Percentiles rank a stretch among this genome's conserved stretches.
phyloP scores from a whole-genome alignment of 2,888 invertebrate species.

The Crepidodera aurea region DNA sequence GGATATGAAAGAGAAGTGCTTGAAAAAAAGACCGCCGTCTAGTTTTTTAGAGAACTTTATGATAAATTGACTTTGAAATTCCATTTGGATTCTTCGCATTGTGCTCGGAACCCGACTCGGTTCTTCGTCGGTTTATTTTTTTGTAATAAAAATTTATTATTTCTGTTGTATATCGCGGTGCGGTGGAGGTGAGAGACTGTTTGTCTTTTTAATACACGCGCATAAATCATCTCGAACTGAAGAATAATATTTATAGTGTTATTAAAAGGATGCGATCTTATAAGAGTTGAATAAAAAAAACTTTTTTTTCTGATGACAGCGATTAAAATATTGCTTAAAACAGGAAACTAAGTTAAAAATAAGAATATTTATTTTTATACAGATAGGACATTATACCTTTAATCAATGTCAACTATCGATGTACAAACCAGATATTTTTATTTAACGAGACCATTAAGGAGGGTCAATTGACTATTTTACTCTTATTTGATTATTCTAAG shows the following conservation, averaged over 20 bases:
- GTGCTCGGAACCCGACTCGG: slow-evolving; percentile 53
- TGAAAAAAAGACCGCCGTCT: slow-evolving; percentile 43
- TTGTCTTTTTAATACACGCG: slow-evolving; percentile 32
- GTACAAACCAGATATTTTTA: too few relatives aligned
- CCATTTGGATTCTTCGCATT: slow-evolving; percentile 59
- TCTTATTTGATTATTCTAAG: too few relatives aligned
- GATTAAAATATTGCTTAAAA: neutral
- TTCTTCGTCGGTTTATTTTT: slow-evolving; percentile 29
- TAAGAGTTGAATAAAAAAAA: neutral
- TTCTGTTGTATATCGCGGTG: slow-evolving; percentile 25
- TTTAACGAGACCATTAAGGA: too few relatives aligned
- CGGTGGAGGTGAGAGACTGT: slow-evolving; percentile 34
- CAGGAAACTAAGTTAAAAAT: too few relatives aligned
- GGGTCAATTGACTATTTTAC: too few relatives aligned
- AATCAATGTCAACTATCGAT: too few relatives aligned
- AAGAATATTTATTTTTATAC: too few relatives aligned
- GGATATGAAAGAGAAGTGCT: slow-evolving; percentile 15
- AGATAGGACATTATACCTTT: too few relatives aligned
- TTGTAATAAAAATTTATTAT: slow-evolving; percentile 37
- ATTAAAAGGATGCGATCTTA: slow-evolving; percentile 9
- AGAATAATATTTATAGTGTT: slow-evolving; percentile 29
- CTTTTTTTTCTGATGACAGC: neutral
- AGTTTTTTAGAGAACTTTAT: slow-evolving; percentile 47
- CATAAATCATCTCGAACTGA: slow-evolving; percentile 32
- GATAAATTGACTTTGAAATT: slow-evolving; percentile 61